Evolutionary conservation across 1,140 invertebrate species (phyloP), one percentile per base, ranked within the genome.

Genomic region (Rhizoglyphus robini): DNA sequence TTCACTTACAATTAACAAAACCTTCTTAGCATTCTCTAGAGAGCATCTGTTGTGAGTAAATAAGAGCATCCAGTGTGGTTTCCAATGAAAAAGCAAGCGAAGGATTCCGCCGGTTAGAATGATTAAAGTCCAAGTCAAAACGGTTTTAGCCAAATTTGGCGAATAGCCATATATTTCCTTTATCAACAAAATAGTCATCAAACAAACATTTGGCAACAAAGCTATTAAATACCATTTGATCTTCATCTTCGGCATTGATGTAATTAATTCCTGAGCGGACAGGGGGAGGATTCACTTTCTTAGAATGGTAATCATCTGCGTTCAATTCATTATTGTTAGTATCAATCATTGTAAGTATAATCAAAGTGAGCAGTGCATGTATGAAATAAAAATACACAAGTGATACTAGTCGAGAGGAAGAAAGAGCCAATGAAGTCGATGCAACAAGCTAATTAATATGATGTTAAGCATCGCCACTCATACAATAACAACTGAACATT

Each of bases 51-150:
- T 75, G 71, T 88, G 85, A 1, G 87, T 90, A 1, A 83, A 80
- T 63, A 86, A 83, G 20, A 94, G 77, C 70, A 84, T 80, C 76
- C 86, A 82, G 60, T 83, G 84, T 0, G 89, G 88, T 75, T 83
- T 86, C 90, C 90, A 95, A 74, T 93, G 87, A 74, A 90, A 86
- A 38, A 93, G 72, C 34, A 95, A 77, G 31, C 87, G 81, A 5
- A 92, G 76, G 5, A 88, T 72, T 30, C 90, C 90, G 23, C 80
- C 76, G 8, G 84, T 86, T 13, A 88, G 54, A 1, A 85, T 69
- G 63, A 85, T 84, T 4, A 80, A 75, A 0, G 83, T 61, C 79
- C 82, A 85, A 29, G 81, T 84, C 1, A 85, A 18, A 29, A 79
- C 68, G 1, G 77, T 80, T 67, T 76, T 79, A 1, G 77, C 27